Evolutionary conservation across 2,797 vertebrate species (phyloP), one percentile per base, ranked within the genome.

Genomic region (Mallotus villosus): DNA sequence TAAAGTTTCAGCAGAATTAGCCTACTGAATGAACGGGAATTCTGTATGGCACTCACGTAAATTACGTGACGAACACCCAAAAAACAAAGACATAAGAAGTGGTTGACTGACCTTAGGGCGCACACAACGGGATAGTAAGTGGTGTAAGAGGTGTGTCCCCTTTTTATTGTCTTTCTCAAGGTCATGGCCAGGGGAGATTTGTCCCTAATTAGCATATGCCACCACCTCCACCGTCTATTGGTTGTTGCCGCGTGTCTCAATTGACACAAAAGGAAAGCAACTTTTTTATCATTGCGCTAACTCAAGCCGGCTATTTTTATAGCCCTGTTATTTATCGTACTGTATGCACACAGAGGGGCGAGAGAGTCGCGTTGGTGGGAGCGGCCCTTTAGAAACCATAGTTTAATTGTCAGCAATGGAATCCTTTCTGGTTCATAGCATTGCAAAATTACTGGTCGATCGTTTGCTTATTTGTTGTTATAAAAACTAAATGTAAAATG

Each of bases 211-310:
- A 94, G 94, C 95, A 96, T 95, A 95, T 95, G 96, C 95, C 95
- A 94, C 94, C 93, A 92, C 93, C 94, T 93, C 92, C 91, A 72
- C 82, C 84, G 90, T 93, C 91, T 82, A 96, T 96, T 96, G 95
- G 95, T 94, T 91, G 92, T 82, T 87, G 82, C 89, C 86, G 86
- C 85, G 86, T 86, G 91, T 94, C 94, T 90, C 90, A 94, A 94
- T 92, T 92, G 95, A 98, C 97, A 98, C 96, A 98, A 98, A 99
- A 98, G 96, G 96, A 95, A 97, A 98, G 95, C 92, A 91, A 92
- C 95, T 88, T 95, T 97, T 97, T 96, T 95, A 95, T 95, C 95
- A 95, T 96, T 93, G 94, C 89, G 82, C 86, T 88, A 86, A 93
- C 81, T 92, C 90, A 92, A 93, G 92, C 89, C 91, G 92, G 94